These are phyloP conservation scores for Rhynchomys soricoides DNA, from an alignment of 2,113 vertebrate species.

Conservation along the genomic window DNA sequence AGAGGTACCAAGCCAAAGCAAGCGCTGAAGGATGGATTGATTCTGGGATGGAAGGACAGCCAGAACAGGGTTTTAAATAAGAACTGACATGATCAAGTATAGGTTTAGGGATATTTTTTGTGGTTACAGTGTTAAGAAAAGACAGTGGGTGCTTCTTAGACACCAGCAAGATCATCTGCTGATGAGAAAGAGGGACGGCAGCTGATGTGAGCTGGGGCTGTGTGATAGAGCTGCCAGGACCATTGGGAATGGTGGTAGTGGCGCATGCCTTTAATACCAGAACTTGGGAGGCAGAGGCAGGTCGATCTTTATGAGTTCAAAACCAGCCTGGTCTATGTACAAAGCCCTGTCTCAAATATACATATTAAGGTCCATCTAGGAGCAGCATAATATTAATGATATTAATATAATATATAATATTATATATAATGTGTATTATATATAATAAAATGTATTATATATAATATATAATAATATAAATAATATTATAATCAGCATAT, in stretches of 20 bases:
- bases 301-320: neutral
- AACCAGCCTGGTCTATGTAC: neutral
- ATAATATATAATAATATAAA: no score
- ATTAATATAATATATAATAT: no score
- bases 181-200: neutral
- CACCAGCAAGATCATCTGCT: neutral
- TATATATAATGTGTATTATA: no score
- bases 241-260: neutral
- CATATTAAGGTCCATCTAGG: neutral
- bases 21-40: neutral
- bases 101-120: neutral
- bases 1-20: neutral
- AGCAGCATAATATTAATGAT: neutral
- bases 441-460: no score
- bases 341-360: neutral
- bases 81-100: neutral
- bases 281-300: neutral
- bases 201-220: neutral
- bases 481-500: neutral
- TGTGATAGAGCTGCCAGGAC: neutral
- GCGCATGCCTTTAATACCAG: neutral
- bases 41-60: neutral
- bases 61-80: neutral
- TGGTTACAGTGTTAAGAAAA: neutral
- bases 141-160: neutral